A percentile compares a stretch with the other conserved stretches of the same genome.
Evolutionary conservation across 2,797 vertebrate species (phyloP).

Genomic region (Lepus oiostolus): DNA sequence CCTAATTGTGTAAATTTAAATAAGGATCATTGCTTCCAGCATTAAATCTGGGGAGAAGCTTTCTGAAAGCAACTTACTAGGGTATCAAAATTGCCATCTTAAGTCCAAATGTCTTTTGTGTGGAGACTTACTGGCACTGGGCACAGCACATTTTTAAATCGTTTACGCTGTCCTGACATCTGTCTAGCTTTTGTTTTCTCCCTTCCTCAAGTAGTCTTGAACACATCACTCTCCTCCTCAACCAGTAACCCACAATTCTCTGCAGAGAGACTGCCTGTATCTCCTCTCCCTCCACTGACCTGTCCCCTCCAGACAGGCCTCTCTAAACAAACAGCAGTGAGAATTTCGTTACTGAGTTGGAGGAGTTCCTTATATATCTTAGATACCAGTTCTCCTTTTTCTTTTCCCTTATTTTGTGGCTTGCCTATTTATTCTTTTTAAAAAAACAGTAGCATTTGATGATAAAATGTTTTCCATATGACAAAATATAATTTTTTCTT

Average conservation of each 20-base stretch:
- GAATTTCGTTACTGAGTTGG: neutral
- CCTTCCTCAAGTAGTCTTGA: neutral
- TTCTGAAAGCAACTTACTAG: constrained; percentile 53
- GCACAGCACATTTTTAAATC: neutral
- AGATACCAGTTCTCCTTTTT: neutral
- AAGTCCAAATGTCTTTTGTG: constrained; percentile 31
- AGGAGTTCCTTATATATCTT: neutral
- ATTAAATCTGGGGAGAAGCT: constrained; percentile 38
- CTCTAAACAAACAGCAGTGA: neutral
- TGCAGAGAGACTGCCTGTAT: neutral
- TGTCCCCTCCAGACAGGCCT: neutral
- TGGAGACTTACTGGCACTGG: neutral
- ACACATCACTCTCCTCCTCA: neutral
- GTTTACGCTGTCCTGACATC: neutral
- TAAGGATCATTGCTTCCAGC: neutral
- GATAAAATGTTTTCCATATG: constrained; percentile 19
- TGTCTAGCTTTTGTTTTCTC: neutral
- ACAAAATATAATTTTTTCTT: neutral
- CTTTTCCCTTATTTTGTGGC: neutral
- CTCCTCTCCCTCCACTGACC: neutral
- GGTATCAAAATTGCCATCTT: neutral
- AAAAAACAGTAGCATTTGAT: neutral
- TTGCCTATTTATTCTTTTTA: neutral
- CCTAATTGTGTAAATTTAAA: constrained; percentile 39
- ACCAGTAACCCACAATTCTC: neutral